Evolutionary conservation across 2,888 invertebrate species (phyloP), one percentile per base, ranked within the genome.

Genomic region (Hirtodrosophila histrioides): DNA sequence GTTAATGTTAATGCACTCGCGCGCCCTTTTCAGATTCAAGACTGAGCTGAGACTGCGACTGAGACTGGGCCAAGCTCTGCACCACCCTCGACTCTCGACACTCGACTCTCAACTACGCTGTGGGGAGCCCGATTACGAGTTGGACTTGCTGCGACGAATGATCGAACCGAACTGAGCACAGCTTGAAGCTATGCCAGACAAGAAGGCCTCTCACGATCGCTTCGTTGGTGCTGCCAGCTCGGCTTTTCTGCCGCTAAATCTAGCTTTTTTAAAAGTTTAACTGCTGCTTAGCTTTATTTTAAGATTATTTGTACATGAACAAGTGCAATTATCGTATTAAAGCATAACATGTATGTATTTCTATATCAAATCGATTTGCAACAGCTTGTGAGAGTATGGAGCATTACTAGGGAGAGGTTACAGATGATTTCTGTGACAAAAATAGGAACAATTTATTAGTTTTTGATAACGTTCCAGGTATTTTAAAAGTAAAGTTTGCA

Each of bases 121-220:
- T 69, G 57, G 58, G 33, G 45, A 58, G 63, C 74, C 77, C 79
- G 55, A 72, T 57, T 33, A 72, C 72, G 43, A 57, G 40, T 50
- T 65, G 24, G 61, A 82, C 82, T 75, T 69, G 69, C 46, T 86
- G 77, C 86, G 84, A 69, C 85, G 78, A 78, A 62, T 68, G 82
- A 86, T 86, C 82, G 49, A 58, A 75, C 45, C 60, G 57, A 67
- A 84, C 67, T 83, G 82, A 83, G 82, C 87, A 54, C 65, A 67
- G 85, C 64, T 83, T 70, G 55, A 36, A 39, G n/a, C 49, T 41
- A 35, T 50, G 57, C 54, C 46, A 36, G 36, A 39, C 56, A 48
- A 69, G 62, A 62, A 74, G 69, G 75, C 74, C 56, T 69, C 39
- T 63, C 51, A 63, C 4, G 3, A 31, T 31, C 53, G 43, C 7